Base-by-base conservation (phyloP, 1,140 invertebrate genomes). In the Heliothis subflexa region DNA sequence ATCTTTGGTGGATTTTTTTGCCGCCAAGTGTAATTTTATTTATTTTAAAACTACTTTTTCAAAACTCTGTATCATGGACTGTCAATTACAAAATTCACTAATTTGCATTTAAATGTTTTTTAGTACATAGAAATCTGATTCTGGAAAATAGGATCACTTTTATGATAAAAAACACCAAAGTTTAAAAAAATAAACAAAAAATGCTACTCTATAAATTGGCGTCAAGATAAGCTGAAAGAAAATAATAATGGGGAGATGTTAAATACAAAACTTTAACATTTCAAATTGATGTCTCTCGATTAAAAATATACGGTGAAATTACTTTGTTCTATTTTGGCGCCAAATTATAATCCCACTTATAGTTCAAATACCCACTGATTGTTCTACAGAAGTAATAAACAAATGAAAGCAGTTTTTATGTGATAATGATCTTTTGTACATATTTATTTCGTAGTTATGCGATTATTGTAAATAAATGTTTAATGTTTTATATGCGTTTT, bases 381-480 rank as follows among this genome's bases (percentile, higher is more conserved):
- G 12, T 68, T 68, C 28, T 52, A 52, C 50, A 11, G n/a, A 68
- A 45, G 2, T 2, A 49, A 49, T 21, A 18, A 50, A 21, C n/a
- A 68, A 25, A 70, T 52, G 54, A 59, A 75, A 28, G 71, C 73
- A 75, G 73, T 62, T 75, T 55, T 75, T 83, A 80, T 82, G 79
- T 83, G 82, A 81, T 82, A 83, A 70, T 73, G 55, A 75, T 74
- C 61, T 84, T 81, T 84, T 82, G 77, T 85, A 83, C 66, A 85
- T 85, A 84, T 82, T 84, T 83, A 83, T 83, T 85, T 78, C 16
- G 72, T 78, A 78, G 66, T 78, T 79, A 81, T 74, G 55, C 62
- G 55, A 81, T 59, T 79, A 82, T 79, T 84, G 78, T 85, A 83
- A 83, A 81, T 83, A 86, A 85, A 83, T 70, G 75, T 83, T 83